phyloP scores from a whole-genome alignment of 53 echinoderm and acorn worm species.

The Hippasteria phrygiana region DNA sequence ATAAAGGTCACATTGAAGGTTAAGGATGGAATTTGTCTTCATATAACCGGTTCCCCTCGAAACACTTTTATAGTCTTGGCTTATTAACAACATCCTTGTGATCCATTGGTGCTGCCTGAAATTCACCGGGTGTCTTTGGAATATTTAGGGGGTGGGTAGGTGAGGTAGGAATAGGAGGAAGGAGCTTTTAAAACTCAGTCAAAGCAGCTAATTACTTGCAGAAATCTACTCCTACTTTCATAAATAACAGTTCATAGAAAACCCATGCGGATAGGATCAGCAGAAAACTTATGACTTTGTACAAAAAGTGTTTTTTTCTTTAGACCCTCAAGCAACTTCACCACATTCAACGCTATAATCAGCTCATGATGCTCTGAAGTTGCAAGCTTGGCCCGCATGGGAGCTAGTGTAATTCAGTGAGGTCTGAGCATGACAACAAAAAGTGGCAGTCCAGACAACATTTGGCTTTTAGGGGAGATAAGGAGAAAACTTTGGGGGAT shows the following conservation, averaged over 20 bases:
- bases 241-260: not conserved
- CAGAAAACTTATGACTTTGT: too few species aligned
- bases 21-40: conserved; percentile 36
- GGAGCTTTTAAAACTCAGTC: not conserved
- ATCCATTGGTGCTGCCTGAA: not conserved
- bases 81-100: conserved; percentile 38
- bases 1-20: not conserved
- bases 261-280: too few species aligned
- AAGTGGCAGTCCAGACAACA: too few species aligned
- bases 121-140: not conserved
- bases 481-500: too few species aligned
- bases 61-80: conserved; percentile 29
- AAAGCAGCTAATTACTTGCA: not conserved
- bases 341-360: too few species aligned
- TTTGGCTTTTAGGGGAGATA: too few species aligned
- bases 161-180: not conserved
- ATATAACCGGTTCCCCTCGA: not conserved
- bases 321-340: too few species aligned
- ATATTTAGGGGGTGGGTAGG: not conserved
- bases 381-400: too few species aligned
- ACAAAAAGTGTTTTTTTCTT: too few species aligned
- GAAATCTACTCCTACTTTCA: not conserved
- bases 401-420: too few species aligned
- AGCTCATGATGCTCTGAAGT: too few species aligned
- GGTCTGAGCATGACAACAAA: too few species aligned